These are phyloP conservation scores for Chironomus striatipennis DNA, from an alignment of 1,140 invertebrate genomes.

Conservation along the genomic window DNA sequence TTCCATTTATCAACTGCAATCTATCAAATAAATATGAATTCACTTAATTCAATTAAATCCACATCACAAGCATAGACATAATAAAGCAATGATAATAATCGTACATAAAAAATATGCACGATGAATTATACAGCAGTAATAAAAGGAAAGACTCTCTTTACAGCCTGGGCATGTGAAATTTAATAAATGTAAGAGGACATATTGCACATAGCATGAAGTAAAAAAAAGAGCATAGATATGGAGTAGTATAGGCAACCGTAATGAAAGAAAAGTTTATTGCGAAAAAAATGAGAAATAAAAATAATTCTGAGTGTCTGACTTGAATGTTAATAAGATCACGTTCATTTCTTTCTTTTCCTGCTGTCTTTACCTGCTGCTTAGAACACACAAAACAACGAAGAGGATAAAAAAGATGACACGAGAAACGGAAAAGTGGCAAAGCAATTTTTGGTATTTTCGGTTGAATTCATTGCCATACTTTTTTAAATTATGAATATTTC, in stretches of 20 bases:
- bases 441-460: slow-evolving; percentile 20
- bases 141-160: no score
- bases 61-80: no score
- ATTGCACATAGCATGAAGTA: neutral
- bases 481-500: neutral
- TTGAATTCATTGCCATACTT: neutral
- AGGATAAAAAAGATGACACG: neutral
- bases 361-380: slow-evolving; percentile 1
- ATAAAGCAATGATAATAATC: no score
- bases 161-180: no score
- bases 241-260: neutral
- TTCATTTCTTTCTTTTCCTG: neutral
- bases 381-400: neutral
- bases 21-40: no score
- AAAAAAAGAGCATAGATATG: neutral
- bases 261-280: slow-evolving; percentile 23
- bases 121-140: no score
- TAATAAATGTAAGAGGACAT: neutral
- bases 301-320: slow-evolving; percentile 6
- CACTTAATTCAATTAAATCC: no score
- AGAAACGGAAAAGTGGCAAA: neutral
- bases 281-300: slow-evolving; percentile 22
- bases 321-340: slow-evolving; percentile 21
- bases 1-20: no score
- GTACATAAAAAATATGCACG: no score